phyloP scores from a whole-genome alignment of 1,140 invertebrate species.

The Neodiprion fabricii region DNA sequence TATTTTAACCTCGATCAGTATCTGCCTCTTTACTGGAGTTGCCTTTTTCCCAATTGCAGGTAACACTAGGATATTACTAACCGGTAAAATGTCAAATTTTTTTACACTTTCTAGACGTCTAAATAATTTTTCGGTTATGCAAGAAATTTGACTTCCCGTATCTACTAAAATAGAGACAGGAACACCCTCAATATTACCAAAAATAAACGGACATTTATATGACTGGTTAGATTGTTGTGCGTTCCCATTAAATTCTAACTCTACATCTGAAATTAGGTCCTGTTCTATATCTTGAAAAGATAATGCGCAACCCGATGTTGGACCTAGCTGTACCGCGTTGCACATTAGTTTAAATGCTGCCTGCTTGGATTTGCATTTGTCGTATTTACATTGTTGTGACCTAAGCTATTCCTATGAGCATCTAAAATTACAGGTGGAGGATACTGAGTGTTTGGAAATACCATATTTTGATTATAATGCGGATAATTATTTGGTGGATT shows the following conservation, averaged over 20 bases:
- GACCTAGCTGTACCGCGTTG: not conserved
- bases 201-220: not conserved
- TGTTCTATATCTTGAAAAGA: not conserved
- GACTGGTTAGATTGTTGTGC: not conserved
- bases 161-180: not conserved
- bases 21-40: no score
- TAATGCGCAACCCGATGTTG: not conserved
- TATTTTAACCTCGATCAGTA: no score
- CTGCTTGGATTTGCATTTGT: no score
- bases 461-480: not conserved
- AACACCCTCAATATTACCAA: not conserved
- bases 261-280: conserved; percentile 3
- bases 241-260: not conserved
- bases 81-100: conserved; percentile 2
- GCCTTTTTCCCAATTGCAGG: no score
- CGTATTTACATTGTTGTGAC: no score
- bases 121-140: not conserved
- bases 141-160: not conserved
- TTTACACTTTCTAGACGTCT: not conserved
- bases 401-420: no score
- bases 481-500: not conserved
- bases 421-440: not conserved
- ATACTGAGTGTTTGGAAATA: not conserved
- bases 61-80: not conserved
- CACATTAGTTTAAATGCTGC: not conserved